These are phyloP conservation scores for Allobates femoralis DNA, from an alignment of 2,797 vertebrate species.

Conservation along the genomic window DNA sequence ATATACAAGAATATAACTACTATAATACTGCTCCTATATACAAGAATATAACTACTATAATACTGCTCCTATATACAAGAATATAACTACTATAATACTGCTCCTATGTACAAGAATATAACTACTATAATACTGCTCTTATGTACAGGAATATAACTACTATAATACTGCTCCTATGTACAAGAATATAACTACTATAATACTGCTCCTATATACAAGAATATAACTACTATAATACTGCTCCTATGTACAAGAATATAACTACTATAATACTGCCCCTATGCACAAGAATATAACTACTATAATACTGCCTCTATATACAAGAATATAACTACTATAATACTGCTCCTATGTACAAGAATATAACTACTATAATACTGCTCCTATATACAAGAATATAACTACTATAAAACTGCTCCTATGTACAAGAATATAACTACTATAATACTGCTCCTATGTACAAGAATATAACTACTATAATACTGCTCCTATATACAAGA, in stretches of 20 bases:
- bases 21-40: too few relatives aligned
- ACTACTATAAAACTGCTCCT: too few relatives aligned
- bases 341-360: too few relatives aligned
- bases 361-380: too few relatives aligned
- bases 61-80: constrained; percentile 7
- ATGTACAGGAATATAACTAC: too few relatives aligned
- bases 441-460: too few relatives aligned
- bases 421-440: too few relatives aligned
- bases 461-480: too few relatives aligned
- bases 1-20: too few relatives aligned
- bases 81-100: constrained; percentile 17
- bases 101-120: constrained; percentile 9
- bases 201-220: neutral
- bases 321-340: too few relatives aligned
- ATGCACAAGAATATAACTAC: constrained; percentile 3
- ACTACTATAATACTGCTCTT: constrained; percentile 7
- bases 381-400: neutral
- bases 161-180: neutral
- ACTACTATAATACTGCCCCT: neutral
- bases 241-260: neutral
- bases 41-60: constrained; percentile 5
- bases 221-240: neutral
- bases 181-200: constrained; percentile 16
- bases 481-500: too few relatives aligned
- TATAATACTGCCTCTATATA: neutral